Evolutionary conservation across 2,113 vertebrate species (phyloP).

Genomic region (Rutilus rutilus): DNA sequence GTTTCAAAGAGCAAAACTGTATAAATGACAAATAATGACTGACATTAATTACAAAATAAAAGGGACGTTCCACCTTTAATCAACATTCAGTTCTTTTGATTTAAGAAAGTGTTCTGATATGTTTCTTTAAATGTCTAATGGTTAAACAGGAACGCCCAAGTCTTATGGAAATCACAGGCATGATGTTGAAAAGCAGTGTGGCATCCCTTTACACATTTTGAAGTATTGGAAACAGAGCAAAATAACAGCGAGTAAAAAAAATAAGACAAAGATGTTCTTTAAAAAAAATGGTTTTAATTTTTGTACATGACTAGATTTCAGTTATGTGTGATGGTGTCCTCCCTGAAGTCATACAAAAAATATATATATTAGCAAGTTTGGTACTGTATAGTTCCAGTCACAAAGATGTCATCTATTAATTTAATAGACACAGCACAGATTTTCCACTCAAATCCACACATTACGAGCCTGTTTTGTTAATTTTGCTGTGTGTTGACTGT

Average conservation of each 20-base stretch:
- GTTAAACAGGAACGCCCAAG: no score
- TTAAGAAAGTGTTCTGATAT: no score
- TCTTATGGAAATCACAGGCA: background rate
- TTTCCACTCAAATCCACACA: slow-evolving; percentile 13
- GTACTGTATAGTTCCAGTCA: background rate
- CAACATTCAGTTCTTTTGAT: background rate
- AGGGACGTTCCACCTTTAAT: background rate
- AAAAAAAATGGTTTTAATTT: background rate
- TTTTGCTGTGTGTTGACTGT: slow-evolving; percentile 20
- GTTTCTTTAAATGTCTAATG: background rate
- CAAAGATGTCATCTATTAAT: slow-evolving; percentile 38
- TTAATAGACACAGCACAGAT: slow-evolving; percentile 43
- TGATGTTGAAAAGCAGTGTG: background rate
- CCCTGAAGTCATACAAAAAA: slow-evolving; percentile 24
- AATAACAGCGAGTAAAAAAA: background rate
- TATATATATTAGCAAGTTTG: background rate
- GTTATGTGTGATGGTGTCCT: background rate
- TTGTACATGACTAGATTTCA: slow-evolving; percentile 2
- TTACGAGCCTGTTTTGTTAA: slow-evolving; percentile 12
- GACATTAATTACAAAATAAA: background rate
- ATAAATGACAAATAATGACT: slow-evolving; percentile 12
- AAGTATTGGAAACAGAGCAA: background rate
- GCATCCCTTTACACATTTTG: background rate
- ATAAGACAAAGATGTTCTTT: background rate
- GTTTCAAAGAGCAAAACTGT: background rate